These are phyloP conservation scores for Eidolon helvum DNA, from an alignment of 2,113 vertebrate genomes.

Conservation along the genomic window DNA sequence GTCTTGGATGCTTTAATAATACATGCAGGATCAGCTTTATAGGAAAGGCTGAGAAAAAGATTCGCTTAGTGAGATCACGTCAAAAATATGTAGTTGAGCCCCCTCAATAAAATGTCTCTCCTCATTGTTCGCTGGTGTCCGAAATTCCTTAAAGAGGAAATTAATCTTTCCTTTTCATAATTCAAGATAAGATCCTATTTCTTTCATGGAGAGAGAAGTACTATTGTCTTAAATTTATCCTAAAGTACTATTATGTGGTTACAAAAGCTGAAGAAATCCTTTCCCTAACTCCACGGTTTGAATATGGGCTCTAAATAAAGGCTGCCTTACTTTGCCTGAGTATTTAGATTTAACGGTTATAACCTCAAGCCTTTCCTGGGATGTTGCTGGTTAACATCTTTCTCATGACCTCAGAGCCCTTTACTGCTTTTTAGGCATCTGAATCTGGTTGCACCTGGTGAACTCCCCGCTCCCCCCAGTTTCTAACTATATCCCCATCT, in stretches of 20 bases:
- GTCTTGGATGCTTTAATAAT: no score
- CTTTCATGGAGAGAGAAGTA: background rate
- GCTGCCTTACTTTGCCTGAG: background rate
- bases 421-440: background rate
- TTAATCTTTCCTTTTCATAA: background rate
- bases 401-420: background rate
- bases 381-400: background rate
- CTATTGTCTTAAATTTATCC: constrained; percentile 1
- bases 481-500: background rate
- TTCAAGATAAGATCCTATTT: constrained; percentile 21
- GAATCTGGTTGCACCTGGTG: background rate
- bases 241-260: background rate
- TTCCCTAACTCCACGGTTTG: background rate
- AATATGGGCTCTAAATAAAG: background rate
- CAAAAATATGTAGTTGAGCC: background rate
- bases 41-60: background rate
- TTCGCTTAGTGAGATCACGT: background rate
- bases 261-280: background rate
- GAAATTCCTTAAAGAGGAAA: background rate
- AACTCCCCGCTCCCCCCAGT: fast-evolving
- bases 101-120: background rate
- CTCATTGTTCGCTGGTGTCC: background rate
- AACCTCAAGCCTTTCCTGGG: background rate
- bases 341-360: background rate
- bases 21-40: no score